phyloP scores from a whole-genome alignment of 2,113 vertebrate genomes.

The Cygnus buccinator region DNA sequence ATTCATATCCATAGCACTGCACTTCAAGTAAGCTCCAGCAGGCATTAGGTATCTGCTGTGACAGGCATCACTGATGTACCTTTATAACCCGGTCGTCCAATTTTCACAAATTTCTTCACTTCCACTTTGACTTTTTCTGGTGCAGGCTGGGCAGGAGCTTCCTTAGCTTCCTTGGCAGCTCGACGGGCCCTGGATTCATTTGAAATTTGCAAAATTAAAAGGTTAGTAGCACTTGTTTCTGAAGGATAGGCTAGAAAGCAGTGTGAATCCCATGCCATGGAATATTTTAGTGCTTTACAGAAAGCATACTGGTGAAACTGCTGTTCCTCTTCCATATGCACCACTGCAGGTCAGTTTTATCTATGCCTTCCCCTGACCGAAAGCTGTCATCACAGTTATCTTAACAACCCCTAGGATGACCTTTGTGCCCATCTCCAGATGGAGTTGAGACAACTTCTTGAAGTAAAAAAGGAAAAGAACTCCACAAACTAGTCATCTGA shows the following conservation, averaged over 20 bases:
- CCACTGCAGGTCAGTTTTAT: not conserved
- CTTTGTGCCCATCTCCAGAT: not conserved
- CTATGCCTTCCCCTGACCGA: not conserved
- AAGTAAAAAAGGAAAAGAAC: not conserved
- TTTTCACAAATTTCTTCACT: constrained; percentile 98
- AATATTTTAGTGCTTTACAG: not conserved
- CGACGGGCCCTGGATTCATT: constrained; percentile 15
- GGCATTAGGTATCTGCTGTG: accelerated
- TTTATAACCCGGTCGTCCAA: constrained; percentile 97
- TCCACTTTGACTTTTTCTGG: constrained; percentile 98
- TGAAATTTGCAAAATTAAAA: accelerated
- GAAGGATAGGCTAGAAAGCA: not conserved
- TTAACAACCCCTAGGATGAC: not conserved
- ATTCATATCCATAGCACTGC: not conserved
- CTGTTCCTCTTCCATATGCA: accelerated
- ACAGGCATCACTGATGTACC: constrained; percentile 65
- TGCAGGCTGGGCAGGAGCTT: constrained; percentile 94
- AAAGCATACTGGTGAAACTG: not conserved
- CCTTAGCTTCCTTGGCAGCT: constrained; percentile 95
- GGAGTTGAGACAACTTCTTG: not conserved
- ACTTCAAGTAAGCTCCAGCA: not conserved
- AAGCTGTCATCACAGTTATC: not conserved
- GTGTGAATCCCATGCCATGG: accelerated
- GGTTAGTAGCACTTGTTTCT: not conserved
- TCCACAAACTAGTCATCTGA: not conserved